Evolutionary conservation across 2,113 vertebrate species (phyloP).

Genomic region (Sapayoa aenigma): DNA sequence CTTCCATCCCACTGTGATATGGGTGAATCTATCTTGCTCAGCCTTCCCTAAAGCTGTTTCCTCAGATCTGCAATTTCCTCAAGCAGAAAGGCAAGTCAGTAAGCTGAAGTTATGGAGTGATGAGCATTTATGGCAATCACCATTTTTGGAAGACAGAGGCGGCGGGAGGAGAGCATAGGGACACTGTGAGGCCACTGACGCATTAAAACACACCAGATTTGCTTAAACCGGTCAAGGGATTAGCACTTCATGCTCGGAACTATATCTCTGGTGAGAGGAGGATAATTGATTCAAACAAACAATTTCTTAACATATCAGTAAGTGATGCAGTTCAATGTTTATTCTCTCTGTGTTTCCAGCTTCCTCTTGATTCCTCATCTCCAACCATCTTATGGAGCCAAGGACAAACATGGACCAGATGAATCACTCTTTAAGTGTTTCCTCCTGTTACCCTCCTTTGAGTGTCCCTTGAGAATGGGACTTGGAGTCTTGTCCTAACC

Average conservation of each 20-base stretch:
- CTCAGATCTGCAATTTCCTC: not conserved
- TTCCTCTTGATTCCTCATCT: not conserved
- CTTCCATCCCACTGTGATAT: not conserved
- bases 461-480: not conserved
- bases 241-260: not conserved
- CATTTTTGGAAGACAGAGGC: not conserved
- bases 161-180: not conserved
- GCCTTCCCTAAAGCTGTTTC: not conserved
- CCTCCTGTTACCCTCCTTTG: not conserved
- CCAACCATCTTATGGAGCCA: not conserved
- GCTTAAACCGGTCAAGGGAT: not conserved
- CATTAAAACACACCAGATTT: not conserved
- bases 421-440: not conserved
- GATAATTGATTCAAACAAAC: not conserved
- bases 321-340: not conserved
- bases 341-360: not conserved
- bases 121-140: not conserved
- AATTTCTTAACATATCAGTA: not conserved
- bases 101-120: not conserved
- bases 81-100: not conserved
- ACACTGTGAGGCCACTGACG: not conserved
- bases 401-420: rapidly evolving
- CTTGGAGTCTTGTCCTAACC: not conserved
- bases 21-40: not conserved
- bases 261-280: not conserved